Conservation (phyloP, 2,797 vertebrate genomes). For the Rhinatrema bivittatum region DNA sequence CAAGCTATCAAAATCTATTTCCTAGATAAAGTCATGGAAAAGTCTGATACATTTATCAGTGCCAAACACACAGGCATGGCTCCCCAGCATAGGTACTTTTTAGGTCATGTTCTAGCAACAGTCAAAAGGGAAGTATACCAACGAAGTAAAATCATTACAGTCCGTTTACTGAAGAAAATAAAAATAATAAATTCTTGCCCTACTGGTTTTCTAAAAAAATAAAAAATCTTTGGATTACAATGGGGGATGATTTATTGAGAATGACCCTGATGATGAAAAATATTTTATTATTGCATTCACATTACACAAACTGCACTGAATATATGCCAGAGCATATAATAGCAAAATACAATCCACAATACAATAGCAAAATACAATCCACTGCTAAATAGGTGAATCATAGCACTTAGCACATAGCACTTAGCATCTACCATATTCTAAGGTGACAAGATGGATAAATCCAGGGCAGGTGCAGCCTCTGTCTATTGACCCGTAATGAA, state of each 20-base stretch:
- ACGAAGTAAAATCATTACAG: constrained; percentile 33
- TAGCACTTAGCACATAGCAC: too few relatives aligned
- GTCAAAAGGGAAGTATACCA: constrained; percentile 15
- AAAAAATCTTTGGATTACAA: constrained; percentile 19
- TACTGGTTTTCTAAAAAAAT: constrained; percentile 17
- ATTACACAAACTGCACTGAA: constrained; percentile 30
- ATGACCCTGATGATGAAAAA: constrained; percentile 20
- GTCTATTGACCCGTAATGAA: too few relatives aligned
- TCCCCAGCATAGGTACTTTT: constrained; percentile 24
- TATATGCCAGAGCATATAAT: constrained; percentile 33
- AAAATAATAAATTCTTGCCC: constrained; percentile 10
- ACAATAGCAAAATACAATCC: too few relatives aligned
- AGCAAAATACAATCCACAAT: constrained; percentile 26
- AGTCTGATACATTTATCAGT: constrained; percentile 43
- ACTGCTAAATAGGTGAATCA: too few relatives aligned
- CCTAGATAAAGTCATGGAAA: constrained; percentile 37
- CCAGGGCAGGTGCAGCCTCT: too few relatives aligned
- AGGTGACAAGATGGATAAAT: too few relatives aligned
- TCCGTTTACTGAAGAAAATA: constrained; percentile 21
- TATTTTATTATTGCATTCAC: constrained; percentile 36
- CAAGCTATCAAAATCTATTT: constrained; percentile 46
- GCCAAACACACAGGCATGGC: constrained; percentile 15
- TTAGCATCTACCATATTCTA: too few relatives aligned
- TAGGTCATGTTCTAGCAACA: constrained; percentile 12
- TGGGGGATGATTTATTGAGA: constrained; percentile 20